These are phyloP conservation scores for Diploptera punctata DNA, from an alignment of 2,888 invertebrate genomes.

Conservation along the genomic window DNA sequence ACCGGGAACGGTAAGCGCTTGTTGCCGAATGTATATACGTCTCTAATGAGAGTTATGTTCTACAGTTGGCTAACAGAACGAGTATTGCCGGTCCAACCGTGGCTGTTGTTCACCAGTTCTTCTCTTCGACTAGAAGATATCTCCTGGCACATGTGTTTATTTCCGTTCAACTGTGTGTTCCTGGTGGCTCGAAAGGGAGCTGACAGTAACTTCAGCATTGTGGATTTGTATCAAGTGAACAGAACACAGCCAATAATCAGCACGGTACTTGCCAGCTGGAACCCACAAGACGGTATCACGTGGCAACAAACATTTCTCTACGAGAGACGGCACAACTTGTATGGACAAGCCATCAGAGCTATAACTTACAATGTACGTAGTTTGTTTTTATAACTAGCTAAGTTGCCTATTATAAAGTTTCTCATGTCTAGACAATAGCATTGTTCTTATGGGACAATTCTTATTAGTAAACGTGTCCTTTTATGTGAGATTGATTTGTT, in stretches of 20 bases:
- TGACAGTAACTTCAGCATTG: not conserved
- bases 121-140: not conserved
- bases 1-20: not conserved
- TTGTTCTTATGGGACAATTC: too few species aligned
- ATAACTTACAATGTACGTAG: not conserved
- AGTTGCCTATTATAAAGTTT: too few species aligned
- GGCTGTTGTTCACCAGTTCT: conserved; percentile 28
- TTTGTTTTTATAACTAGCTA: too few species aligned
- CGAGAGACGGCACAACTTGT: not conserved
- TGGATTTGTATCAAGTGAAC: conserved; percentile 14
- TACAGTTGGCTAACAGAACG: not conserved
- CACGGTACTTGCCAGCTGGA: conserved; percentile 13
- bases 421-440: too few species aligned
- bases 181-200: conserved; percentile 9
- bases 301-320: not conserved
- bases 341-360: not conserved
- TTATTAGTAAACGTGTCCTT: too few species aligned
- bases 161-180: conserved; percentile 36
- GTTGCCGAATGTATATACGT: not conserved
- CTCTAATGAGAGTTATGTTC: not conserved
- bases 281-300: not conserved
- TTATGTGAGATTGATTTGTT: too few species aligned
- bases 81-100: not conserved
- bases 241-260: not conserved
- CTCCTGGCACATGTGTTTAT: conserved; percentile 8